Percentiles rank a stretch among this genome's conserved stretches.
These are phyloP conservation scores for Stomatorhinus walkeri DNA, from an alignment of 2,797 vertebrate genomes.

Conservation along the genomic window DNA sequence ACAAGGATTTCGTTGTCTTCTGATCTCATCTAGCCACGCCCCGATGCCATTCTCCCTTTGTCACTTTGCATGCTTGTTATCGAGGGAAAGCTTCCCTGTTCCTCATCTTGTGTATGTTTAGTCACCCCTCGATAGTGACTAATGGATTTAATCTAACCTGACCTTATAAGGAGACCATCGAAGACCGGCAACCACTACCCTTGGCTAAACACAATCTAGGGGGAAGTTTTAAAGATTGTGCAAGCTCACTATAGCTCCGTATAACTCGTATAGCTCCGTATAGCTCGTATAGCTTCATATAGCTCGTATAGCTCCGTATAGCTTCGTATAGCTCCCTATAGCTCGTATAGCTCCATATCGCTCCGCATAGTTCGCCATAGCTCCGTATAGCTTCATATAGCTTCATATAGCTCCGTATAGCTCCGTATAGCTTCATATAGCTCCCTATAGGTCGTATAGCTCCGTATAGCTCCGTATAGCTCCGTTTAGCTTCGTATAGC, in stretches of 20 bases:
- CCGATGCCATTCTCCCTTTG: neutral
- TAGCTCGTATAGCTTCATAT: no score
- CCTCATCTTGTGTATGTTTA: neutral
- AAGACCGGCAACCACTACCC: neutral
- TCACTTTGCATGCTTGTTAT: neutral
- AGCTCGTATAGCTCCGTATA: neutral
- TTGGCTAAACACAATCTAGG: neutral
- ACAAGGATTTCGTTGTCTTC: neutral
- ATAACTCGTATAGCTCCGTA: no score
- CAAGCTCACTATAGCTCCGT: neutral
- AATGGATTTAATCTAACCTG: neutral
- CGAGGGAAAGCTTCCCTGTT: neutral
- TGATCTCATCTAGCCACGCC: neutral
- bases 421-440: no score
- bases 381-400: no score
- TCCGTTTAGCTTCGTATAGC: no score
- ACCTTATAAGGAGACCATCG: neutral
- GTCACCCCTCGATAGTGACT: neutral
- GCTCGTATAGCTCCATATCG: no score
- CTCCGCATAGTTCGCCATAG: no score
- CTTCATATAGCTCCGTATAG: no score
- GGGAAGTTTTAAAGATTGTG: neutral
- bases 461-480: no score
- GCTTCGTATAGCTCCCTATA: no score
- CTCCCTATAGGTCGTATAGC: no score